These are phyloP conservation scores for Tricholaema leucomelas DNA, from an alignment of 2,113 vertebrate genomes.

Conservation along the genomic window DNA sequence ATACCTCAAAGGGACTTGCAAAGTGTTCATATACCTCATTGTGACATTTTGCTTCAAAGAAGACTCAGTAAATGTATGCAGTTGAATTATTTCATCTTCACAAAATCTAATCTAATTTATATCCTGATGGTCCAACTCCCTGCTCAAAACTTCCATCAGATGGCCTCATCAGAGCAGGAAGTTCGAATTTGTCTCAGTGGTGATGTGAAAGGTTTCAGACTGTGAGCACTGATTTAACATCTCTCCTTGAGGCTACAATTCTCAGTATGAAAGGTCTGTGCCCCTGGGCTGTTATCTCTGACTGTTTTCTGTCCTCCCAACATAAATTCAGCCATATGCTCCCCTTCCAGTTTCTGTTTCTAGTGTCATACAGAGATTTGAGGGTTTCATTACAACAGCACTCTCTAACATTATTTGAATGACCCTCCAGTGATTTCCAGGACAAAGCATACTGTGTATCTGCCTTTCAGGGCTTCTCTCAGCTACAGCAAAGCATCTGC, in stretches of 20 bases:
- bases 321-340: not conserved
- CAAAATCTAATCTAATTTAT: constrained; percentile 24
- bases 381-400: not conserved
- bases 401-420: not conserved
- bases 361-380: not conserved
- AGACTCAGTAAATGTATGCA: not conserved
- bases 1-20: not conserved
- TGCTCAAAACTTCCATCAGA: not conserved
- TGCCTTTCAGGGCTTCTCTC: not conserved
- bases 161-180: not conserved
- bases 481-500: not conserved
- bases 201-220: not conserved
- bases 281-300: not conserved
- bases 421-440: not conserved
- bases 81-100: not conserved
- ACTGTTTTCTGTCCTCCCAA: not conserved
- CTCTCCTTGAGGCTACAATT: not conserved
- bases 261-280: not conserved
- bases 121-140: not conserved
- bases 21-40: not conserved
- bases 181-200: not conserved
- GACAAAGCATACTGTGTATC: not conserved
- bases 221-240: not conserved
- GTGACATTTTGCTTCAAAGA: not conserved
- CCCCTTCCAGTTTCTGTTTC: not conserved